Conservation (phyloP, 2,888 invertebrate species). For the Bugulina stolonifera region DNA sequence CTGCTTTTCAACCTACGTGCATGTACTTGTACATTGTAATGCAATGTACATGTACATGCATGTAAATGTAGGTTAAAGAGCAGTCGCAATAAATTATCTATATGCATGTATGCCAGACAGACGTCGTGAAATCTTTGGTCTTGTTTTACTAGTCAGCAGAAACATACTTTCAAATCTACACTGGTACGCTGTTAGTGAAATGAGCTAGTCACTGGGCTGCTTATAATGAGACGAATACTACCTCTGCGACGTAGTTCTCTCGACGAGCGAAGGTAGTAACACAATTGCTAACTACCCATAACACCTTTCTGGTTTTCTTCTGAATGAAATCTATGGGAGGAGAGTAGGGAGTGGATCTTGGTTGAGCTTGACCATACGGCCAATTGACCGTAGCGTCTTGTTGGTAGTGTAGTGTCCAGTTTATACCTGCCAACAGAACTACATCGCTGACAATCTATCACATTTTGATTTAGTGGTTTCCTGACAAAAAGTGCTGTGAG, state of each 20-base stretch:
- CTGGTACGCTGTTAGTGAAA: too few species aligned
- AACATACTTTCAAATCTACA: too few species aligned
- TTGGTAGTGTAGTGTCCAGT: slow-evolving; percentile 21
- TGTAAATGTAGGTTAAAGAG: too few species aligned
- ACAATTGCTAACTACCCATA: slow-evolving; percentile 15
- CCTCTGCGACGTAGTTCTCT: slow-evolving; percentile 19
- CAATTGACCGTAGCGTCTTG: neutral
- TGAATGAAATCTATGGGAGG: neutral
- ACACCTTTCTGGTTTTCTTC: neutral
- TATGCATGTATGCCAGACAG: too few species aligned
- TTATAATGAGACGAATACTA: too few species aligned
- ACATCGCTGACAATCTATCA: neutral
- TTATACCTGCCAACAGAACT: neutral
- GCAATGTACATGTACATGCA: too few species aligned
- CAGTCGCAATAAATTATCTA: too few species aligned
- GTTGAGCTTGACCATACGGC: neutral
- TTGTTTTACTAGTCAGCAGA: too few species aligned
- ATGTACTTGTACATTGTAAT: too few species aligned
- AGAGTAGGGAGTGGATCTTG: neutral
- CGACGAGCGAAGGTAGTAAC: neutral
- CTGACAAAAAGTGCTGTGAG: neutral
- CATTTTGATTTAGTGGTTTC: neutral
- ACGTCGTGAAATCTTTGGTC: too few species aligned
- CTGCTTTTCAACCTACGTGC: too few species aligned
- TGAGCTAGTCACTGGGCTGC: too few species aligned